Base-by-base conservation (phyloP, 2,888 invertebrate genomes). In the Dryococelus australis region DNA sequence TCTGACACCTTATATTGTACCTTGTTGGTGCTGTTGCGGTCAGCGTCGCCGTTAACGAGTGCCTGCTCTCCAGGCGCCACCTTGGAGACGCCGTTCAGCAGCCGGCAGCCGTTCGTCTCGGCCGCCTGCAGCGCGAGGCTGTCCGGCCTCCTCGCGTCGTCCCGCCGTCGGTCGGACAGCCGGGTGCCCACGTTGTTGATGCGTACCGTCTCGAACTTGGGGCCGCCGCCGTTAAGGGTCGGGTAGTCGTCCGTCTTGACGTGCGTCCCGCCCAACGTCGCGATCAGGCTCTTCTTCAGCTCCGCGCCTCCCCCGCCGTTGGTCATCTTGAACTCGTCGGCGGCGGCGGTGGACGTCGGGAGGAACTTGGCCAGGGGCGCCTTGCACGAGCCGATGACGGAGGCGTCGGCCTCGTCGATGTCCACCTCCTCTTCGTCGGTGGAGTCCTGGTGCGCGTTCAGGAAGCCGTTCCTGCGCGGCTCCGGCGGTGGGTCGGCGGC, bases 361-460 rank as follows among this genome's bases (percentile, higher is more conserved):
- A 35, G 16, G 83, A 35, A 27, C 83, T 28, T 35, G 83, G 83
- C 35, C 65, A n/a, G 65, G 3, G 65, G 65, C 65, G 65, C 65
- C 28, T n/a, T 20, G 83, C 35, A 27, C 27, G 80, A 80, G 28
- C 80, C 80, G 13, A 80, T 26, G 80, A n/a, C 28, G 80, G 80
- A 28, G 80, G 26, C 80, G 80, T 80, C 80, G 35, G 28, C 35
- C 83, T 83, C 83, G 80, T 80, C 83, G 83, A 24, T 83, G 83
- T 65, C 65, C 65, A n/a, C 65, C 65, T 65, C 65, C 35, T 83
- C 83, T 35, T 83, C 83, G 83, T 83, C 83, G 35, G 83, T 83
- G 83, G 83, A 83, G 83, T 28, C 16, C 83, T 83, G 83, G 83
- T 83, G 83, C 35, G 28, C 83, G 83, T 83, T 83, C 83, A 83